Evolutionary conservation across 2,797 vertebrate species (phyloP).

Genomic region (Hirundo rustica): DNA sequence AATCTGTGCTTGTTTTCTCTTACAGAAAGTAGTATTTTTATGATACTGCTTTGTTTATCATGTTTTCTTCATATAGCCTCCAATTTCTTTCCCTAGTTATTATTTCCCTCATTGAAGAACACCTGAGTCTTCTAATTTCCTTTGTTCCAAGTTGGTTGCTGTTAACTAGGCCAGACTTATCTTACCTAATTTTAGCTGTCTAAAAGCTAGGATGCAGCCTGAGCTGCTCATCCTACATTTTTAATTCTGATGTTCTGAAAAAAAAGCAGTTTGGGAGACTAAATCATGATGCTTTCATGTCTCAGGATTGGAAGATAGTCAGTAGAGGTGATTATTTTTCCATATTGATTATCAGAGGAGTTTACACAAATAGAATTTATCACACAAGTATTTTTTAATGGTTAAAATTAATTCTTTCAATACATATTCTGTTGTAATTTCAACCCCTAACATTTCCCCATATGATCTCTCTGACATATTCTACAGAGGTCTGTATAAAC

Average conservation of each 20-base stretch:
- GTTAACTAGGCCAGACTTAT: not conserved
- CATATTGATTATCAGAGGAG: not conserved
- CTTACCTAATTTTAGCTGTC: not conserved
- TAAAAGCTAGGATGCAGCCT: not conserved
- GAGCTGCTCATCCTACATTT: not conserved
- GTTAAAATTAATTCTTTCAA: not conserved
- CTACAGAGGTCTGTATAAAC: not conserved
- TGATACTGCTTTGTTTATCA: not conserved
- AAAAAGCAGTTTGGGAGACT: not conserved
- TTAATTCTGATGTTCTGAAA: not conserved
- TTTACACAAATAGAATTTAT: not conserved
- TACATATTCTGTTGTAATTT: not conserved
- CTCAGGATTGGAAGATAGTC: not conserved
- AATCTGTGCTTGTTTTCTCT: not conserved
- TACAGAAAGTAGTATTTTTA: not conserved
- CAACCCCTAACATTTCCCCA: not conserved
- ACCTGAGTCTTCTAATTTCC: not conserved
- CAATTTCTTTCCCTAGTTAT: not conserved
- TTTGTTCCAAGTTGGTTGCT: not conserved
- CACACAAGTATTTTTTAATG: not conserved
- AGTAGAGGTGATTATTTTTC: not conserved
- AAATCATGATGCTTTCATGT: rapidly evolving
- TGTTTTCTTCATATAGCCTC: rapidly evolving
- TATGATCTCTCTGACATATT: not conserved
- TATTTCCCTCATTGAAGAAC: not conserved